A percentile compares a stretch with the other conserved stretches of the same genome.
These are phyloP conservation scores for Urosaurus nigricauda DNA, from an alignment of 2,797 vertebrate genomes.

Conservation along the genomic window DNA sequence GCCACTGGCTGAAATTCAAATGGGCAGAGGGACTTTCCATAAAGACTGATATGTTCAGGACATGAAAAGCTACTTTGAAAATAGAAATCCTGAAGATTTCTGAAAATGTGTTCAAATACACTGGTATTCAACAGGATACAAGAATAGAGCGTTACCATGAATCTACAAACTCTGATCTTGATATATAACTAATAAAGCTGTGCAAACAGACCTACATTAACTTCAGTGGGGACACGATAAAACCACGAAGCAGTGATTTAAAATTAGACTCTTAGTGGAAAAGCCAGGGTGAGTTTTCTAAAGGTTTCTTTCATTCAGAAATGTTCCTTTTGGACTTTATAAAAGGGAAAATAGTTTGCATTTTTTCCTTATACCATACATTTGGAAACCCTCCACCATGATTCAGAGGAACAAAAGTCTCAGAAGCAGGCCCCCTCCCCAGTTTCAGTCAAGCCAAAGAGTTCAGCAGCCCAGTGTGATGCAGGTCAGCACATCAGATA, in stretches of 20 bases:
- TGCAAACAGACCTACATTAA: background rate
- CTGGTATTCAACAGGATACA: no score
- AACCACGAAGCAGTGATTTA: conserved; percentile 43
- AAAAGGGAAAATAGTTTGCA: conserved; percentile 61
- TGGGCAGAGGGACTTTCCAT: background rate
- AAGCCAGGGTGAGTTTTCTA: conserved; percentile 40
- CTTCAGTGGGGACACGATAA: conserved; percentile 31
- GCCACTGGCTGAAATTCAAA: conserved; percentile 1
- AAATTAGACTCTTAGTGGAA: conserved; percentile 47
- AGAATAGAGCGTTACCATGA: background rate
- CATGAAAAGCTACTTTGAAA: background rate
- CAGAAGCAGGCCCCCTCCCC: conserved; percentile 36
- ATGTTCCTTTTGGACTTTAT: conserved; percentile 67
- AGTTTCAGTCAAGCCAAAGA: conserved; percentile 60
- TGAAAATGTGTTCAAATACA: background rate
- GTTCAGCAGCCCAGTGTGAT: conserved; percentile 44
- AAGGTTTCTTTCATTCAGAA: conserved; percentile 64
- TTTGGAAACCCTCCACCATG: conserved; percentile 71
- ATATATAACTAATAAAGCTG: conserved; percentile 29
- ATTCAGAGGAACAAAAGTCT: conserved; percentile 66
- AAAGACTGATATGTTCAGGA: background rate
- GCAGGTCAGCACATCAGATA: conserved; percentile 58
- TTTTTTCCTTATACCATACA: conserved; percentile 56
- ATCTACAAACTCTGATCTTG: conserved; percentile 21
- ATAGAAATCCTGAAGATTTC: background rate